These are phyloP conservation scores for Syngnathus typhle DNA, from an alignment of 2,113 vertebrate genomes.

Conservation along the genomic window DNA sequence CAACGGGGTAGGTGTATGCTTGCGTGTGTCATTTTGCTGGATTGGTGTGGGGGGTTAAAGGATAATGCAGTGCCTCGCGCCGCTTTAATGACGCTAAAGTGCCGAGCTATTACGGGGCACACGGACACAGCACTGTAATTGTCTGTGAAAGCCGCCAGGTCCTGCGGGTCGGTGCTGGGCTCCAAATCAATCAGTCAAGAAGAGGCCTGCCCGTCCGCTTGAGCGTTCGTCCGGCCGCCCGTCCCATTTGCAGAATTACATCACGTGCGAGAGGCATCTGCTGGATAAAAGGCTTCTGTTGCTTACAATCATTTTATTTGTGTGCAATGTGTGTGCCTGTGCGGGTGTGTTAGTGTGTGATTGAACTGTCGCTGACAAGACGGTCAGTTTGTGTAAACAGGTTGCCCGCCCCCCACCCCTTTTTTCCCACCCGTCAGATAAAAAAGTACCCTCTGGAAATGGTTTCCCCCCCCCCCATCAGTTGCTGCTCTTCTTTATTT, in stretches of 20 bases:
- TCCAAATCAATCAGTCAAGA: conserved; percentile 81
- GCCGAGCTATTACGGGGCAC: conserved; percentile 72
- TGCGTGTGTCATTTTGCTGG: neutral
- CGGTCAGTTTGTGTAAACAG: conserved; percentile 46
- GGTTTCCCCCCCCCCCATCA: conserved; percentile 49
- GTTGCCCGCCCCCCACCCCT: conserved; percentile 15
- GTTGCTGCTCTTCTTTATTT: conserved; percentile 50
- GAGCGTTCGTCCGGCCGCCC: conserved; percentile 55
- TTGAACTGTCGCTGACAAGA: conserved; percentile 57
- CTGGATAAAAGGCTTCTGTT: conserved; percentile 66
- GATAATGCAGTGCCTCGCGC: conserved; percentile 71
- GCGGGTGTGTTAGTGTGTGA: conserved; percentile 31
- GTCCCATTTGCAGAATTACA: conserved; percentile 76
- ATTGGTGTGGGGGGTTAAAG: conserved; percentile 66
- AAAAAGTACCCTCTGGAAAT: conserved; percentile 52
- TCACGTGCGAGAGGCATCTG: conserved; percentile 64
- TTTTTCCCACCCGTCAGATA: conserved; percentile 20
- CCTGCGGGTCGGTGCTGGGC: conserved; percentile 72
- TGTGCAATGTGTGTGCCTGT: conserved; percentile 40
- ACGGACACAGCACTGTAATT: conserved; percentile 77
- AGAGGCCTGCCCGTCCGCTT: conserved; percentile 67
- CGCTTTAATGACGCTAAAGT: conserved; percentile 78
- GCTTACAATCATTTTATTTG: conserved; percentile 70
- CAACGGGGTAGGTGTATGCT: neutral
- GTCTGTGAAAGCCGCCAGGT: conserved; percentile 84